Conservation (phyloP, 2,888 invertebrate genomes). For the Parelbella ahira region DNA sequence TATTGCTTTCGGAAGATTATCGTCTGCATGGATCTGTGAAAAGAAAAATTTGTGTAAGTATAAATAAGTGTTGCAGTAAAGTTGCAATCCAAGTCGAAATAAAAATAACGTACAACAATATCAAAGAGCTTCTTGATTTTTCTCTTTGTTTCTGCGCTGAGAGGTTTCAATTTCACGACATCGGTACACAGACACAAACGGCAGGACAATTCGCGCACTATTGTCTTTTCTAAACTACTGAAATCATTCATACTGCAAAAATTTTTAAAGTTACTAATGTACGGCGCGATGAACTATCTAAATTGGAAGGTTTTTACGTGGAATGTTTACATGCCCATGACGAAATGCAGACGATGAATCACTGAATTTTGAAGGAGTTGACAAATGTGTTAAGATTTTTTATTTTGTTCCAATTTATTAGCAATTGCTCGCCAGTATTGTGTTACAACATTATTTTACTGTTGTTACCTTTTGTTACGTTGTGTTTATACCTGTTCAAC, state of each 20-base stretch:
- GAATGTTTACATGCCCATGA: no score
- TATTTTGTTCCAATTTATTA: no score
- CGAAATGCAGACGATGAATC: no score
- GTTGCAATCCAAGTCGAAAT: neutral
- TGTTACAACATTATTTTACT: no score
- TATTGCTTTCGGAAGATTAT: slow-evolving; percentile 70
- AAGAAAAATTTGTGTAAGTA: slow-evolving; percentile 17
- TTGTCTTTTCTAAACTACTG: slow-evolving; percentile 61
- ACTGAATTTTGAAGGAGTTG: no score
- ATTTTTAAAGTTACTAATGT: no score
- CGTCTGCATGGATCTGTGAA: slow-evolving; percentile 61
- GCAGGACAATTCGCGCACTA: slow-evolving; percentile 72
- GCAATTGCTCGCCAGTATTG: no score
- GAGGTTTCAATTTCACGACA: slow-evolving; percentile 66
- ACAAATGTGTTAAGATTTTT: no score
- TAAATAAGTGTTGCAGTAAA: neutral
- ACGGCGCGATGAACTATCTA: no score
- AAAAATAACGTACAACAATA: slow-evolving; percentile 49
- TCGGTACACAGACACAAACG: slow-evolving; percentile 71
- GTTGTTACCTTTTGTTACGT: no score
- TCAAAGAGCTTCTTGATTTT: slow-evolving; percentile 68
- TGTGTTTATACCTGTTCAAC: no score
- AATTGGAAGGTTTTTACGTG: no score
- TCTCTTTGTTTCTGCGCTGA: slow-evolving; percentile 63
- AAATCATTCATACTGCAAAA: slow-evolving; percentile 68